Evolutionary conservation across 2,888 invertebrate genomes (phyloP).

Genomic region (Eretmocerus hayati): DNA sequence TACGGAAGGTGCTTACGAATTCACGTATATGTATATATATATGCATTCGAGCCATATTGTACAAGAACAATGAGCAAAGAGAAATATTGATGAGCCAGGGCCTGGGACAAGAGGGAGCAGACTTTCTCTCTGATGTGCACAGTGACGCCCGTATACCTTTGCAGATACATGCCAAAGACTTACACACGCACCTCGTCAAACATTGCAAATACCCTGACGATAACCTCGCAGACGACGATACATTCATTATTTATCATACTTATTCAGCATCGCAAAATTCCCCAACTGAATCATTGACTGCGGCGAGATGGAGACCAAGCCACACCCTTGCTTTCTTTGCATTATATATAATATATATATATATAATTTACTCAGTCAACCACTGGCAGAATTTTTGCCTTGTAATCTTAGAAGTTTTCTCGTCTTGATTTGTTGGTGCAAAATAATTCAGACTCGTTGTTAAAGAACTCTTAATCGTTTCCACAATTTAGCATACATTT

Average conservation of each 20-base stretch:
- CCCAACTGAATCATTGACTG: conserved; percentile 38
- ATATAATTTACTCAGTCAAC: too few relatives aligned
- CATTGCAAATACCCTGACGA: not conserved
- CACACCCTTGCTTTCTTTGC: not conserved
- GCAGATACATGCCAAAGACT: not conserved
- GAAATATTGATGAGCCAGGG: conserved; percentile 52
- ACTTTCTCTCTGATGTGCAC: conserved; percentile 1
- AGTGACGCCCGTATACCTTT: conserved; percentile 6
- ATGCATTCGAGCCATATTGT: conserved; percentile 36
- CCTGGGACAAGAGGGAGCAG: conserved; percentile 13
- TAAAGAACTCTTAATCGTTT: too few relatives aligned
- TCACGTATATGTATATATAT: conserved; percentile 11
- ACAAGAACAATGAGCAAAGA: conserved; percentile 49
- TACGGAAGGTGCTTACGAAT: conserved; percentile 11
- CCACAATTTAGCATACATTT: too few relatives aligned
- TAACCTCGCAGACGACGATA: too few relatives aligned
- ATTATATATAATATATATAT: too few relatives aligned
- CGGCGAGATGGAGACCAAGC: not conserved
- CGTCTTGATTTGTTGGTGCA: too few relatives aligned
- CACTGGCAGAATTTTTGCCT: too few relatives aligned
- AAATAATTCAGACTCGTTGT: too few relatives aligned
- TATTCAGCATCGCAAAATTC: conserved; percentile 43
- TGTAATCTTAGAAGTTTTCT: too few relatives aligned
- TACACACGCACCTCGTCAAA: not conserved
- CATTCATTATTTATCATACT: conserved; percentile 40